Evolutionary conservation across 1,140 invertebrate genomes (phyloP), one percentile per base, ranked within the genome.

Genomic region (Dryas iulia): DNA sequence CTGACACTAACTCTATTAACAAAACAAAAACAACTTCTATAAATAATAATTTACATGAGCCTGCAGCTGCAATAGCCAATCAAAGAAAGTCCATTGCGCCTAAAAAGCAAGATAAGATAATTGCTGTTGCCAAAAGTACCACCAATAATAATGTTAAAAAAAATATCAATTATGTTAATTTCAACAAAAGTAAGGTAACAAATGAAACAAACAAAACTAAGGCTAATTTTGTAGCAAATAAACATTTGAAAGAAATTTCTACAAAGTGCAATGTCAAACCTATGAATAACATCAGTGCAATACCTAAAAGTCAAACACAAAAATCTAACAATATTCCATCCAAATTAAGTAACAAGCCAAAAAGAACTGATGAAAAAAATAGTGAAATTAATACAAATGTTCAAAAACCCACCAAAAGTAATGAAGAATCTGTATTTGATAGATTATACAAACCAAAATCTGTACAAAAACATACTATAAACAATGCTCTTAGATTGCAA

Each of bases 391-490:
- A 66, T 26, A 25, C 70, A 57, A 57, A 53, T 28, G 24, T 54
- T 47, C 60, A 76, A 73, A 67, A 11, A 18, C 12, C 58, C 52
- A 30, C 23, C 60, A 53, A 66, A 31, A 64, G 65, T 66, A 54
- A 30, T 59, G 39, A 54, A 39, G 69, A 78, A 69, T 86, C 87
- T 1, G 87, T 91, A 0, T 91, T 90, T 74, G 87, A 90, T n/a
- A 70, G 89, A 24, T 63, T 91, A 0, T 90, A 89, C 61, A 89
- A 91, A 75, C 88, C 87, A 0, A 91, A 89, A 76, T 8, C 66
- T 1, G 57, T 78, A n/a, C 24, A 61, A 8, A 82, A 81, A 72
- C 59, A 77, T 59, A 30, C 68, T 11, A 35, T 69, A 2, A 72
- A 83, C 35, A 76, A 86, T 26, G 74, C 73, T 0, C 53, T 70